phyloP scores from a whole-genome alignment of 2,797 vertebrate genomes.

The Cynopterus sphinx region DNA sequence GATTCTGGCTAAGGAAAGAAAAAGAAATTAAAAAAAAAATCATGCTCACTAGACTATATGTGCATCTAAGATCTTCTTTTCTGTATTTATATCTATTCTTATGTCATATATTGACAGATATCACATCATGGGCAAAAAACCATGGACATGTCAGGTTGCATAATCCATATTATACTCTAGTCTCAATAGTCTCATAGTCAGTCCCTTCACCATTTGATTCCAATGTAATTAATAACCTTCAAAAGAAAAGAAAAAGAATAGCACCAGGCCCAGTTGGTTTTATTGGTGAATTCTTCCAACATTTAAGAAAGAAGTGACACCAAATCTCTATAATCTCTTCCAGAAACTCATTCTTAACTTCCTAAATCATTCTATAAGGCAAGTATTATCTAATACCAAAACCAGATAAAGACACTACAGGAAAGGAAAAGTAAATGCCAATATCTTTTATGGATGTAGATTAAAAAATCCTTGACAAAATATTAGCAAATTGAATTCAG shows the following conservation, averaged over 20 bases:
- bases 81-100: not conserved
- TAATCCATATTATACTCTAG: not conserved
- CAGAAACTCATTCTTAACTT: not conserved
- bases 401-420: conserved; percentile 3
- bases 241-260: not conserved
- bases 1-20: not conserved
- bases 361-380: not conserved
- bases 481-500: conserved; percentile 14
- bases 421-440: not conserved
- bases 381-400: not conserved
- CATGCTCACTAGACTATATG: not conserved
- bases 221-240: not conserved
- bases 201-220: not conserved
- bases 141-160: not conserved
- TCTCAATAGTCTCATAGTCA: not conserved
- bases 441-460: not conserved
- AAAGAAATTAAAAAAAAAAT: not conserved
- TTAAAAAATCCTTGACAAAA: not conserved
- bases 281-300: conserved; percentile 19
- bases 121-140: not conserved
- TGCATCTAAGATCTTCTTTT: not conserved
- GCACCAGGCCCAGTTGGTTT: not conserved
- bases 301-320: conserved; percentile 15
- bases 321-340: not conserved
- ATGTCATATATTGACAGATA: not conserved